Conservation (phyloP, 2,888 invertebrate genomes). For the Melanostoma scalare region DNA sequence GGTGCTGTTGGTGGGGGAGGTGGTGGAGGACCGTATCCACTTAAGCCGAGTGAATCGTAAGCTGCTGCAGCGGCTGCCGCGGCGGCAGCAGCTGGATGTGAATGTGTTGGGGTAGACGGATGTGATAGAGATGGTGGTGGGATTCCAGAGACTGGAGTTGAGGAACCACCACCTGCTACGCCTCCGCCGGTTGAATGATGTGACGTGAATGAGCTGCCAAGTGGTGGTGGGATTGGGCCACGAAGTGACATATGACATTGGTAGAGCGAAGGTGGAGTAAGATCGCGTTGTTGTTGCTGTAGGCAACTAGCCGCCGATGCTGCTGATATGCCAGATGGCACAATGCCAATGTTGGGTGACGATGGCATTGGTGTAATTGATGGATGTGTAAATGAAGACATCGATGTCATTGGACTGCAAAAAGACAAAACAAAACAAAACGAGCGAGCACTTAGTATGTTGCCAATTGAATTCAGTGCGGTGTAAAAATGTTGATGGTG, state of each 20-base stretch:
- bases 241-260: conserved; percentile 81
- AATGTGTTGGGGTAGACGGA: conserved; percentile 74
- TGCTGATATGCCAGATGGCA: conserved; percentile 71
- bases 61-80: conserved; percentile 80
- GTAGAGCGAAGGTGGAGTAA: conserved; percentile 80
- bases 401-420: conserved; percentile 79
- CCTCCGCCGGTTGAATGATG: conserved; percentile 50
- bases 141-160: conserved; percentile 46
- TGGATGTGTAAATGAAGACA: conserved; percentile 80
- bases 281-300: conserved; percentile 78
- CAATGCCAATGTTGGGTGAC: conserved; percentile 76
- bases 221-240: conserved; percentile 76
- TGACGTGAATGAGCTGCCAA: conserved; percentile 64
- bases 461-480: too few species aligned
- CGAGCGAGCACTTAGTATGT: too few species aligned
- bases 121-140: conserved; percentile 57
- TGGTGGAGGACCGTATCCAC: conserved; percentile 79
- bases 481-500: too few species aligned
- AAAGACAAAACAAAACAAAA: conserved; percentile 9
- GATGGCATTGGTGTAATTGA: conserved; percentile 78
- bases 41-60: conserved; percentile 84
- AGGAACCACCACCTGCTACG: conserved; percentile 52
- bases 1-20: conserved; percentile 72
- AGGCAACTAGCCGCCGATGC: conserved; percentile 73
- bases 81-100: conserved; percentile 64